A percentile compares a stretch with the other conserved stretches of the same genome.
Conservation (phyloP, 1,140 invertebrate species). For the Himalopsyche phryganea region DNA sequence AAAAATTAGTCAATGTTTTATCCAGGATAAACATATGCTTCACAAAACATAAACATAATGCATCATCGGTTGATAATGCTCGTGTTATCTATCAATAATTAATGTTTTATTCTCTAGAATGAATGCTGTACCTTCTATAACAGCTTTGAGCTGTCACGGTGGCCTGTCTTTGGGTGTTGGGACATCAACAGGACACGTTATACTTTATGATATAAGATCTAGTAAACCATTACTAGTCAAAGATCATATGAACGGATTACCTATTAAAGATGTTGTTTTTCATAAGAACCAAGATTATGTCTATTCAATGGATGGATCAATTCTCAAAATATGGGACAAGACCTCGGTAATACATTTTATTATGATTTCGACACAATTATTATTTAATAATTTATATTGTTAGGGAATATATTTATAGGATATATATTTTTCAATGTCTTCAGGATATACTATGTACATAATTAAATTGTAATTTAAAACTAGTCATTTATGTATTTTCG, state of each 20-base stretch:
- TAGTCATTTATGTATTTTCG: no score
- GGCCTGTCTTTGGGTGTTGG: conserved; percentile 85
- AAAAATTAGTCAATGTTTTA: no score
- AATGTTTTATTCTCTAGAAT: conserved; percentile 51
- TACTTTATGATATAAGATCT: conserved; percentile 93
- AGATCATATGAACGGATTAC: conserved; percentile 92
- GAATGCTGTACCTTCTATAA: conserved; percentile 70
- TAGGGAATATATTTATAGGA: no score
- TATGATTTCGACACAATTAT: no score
- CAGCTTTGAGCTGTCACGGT: conserved; percentile 77
- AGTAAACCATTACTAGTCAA: conserved; percentile 85
- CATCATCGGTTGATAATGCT: no score
- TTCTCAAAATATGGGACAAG: conserved; percentile 94
- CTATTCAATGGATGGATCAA: conserved; percentile 87
- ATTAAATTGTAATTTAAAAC: no score
- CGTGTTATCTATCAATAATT: no score
- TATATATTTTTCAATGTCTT: no score
- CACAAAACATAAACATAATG: no score
- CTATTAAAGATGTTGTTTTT: conserved; percentile 89
- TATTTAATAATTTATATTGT: conserved; percentile 17
- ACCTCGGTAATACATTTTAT: conserved; percentile 76
- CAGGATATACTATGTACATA: no score
- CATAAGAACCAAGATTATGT: conserved; percentile 78
- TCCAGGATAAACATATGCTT: no score
- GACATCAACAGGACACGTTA: conserved; percentile 86